phyloP scores from a whole-genome alignment of 2,113 vertebrate genomes.

The human region GRCh38 chr7:15488501-15489000 shows the following conservation, averaged over 20 bases:
- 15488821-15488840: neutral
- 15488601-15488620: neutral
- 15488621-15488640: neutral
- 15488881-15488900: neutral
- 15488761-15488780: neutral
- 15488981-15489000: neutral
- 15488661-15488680: neutral
- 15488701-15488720: neutral
- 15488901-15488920: neutral
- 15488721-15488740: neutral
- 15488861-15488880: neutral
- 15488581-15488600: slow-evolving; percentile 5
- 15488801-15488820: neutral
- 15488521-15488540: neutral
- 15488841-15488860: neutral
- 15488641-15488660: neutral
- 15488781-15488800: neutral
- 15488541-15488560: slow-evolving; percentile 6
- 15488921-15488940: neutral
- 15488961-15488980: neutral
- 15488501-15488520: neutral
- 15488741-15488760: neutral
- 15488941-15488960: neutral
- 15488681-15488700: neutral
- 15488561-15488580: neutral